Percentiles rank a stretch among this genome's conserved stretches.
Evolutionary conservation across 2,113 vertebrate species (phyloP).

Genomic region (Hippotragus niger): DNA sequence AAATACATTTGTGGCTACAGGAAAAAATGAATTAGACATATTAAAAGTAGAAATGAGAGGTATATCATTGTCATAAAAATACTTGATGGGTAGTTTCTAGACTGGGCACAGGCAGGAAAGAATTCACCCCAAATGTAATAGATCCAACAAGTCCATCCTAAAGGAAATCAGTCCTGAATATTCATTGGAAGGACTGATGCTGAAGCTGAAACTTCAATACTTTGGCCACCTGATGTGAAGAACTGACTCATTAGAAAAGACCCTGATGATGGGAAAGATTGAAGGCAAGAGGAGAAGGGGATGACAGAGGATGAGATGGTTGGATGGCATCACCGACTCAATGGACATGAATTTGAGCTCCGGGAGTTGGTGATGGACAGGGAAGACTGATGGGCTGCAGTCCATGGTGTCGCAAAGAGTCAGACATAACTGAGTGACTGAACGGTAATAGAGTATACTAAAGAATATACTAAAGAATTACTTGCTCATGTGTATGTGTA

Average conservation of each 20-base stretch:
- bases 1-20: not conserved
- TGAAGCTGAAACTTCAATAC: not conserved
- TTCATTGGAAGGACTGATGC: not conserved
- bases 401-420: not conserved
- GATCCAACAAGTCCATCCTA: not conserved
- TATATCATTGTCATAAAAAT: not conserved
- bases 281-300: not conserved
- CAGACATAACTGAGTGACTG: not conserved
- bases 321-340: rapidly evolving
- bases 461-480: too few relatives aligned
- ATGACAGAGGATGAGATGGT: not conserved
- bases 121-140: not conserved
- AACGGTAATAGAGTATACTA: not conserved
- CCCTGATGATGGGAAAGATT: not conserved
- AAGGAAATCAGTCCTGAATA: not conserved
- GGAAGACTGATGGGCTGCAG: rapidly evolving
- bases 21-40: not conserved
- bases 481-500: not conserved
- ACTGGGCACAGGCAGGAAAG: not conserved
- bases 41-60: not conserved
- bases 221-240: not conserved
- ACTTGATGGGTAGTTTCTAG: not conserved
- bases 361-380: not conserved
- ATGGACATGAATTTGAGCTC: not conserved
- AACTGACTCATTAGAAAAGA: not conserved